These are phyloP conservation scores for Microplitis mediator DNA, from an alignment of 1,140 invertebrate species.

Conservation along the genomic window DNA sequence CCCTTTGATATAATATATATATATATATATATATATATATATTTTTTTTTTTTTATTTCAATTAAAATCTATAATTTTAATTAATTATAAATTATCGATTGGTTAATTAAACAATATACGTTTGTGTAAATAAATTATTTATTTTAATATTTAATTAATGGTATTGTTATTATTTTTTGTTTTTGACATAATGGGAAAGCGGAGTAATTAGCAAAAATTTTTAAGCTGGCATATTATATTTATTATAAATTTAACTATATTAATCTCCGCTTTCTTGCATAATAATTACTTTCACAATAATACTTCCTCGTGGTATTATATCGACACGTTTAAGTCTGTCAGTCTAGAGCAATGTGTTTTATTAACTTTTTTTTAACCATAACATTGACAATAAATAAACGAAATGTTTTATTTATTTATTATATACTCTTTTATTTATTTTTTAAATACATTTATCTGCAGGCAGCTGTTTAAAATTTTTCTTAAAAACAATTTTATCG, in stretches of 20 bases:
- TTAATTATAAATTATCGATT: not conserved
- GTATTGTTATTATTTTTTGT: not conserved
- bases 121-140: too few species aligned
- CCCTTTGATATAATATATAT: conserved; percentile 33
- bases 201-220: conserved; percentile 5
- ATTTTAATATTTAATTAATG: too few species aligned
- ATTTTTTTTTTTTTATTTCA: conserved; percentile 8
- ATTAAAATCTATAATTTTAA: not conserved
- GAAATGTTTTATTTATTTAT: not conserved
- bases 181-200: not conserved
- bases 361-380: not conserved
- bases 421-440: not conserved
- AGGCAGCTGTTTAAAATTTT: not conserved
- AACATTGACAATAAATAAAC: conserved; percentile 1
- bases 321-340: conserved; percentile 13
- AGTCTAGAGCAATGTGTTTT: conserved; percentile 23
- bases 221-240: not conserved
- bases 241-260: not conserved
- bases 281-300: conserved; percentile 19
- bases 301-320: conserved; percentile 7
- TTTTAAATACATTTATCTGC: not conserved
- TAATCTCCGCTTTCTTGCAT: not conserved
- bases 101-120: not conserved
- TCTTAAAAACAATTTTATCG: not conserved
- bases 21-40: too few species aligned